Evolutionary conservation across 2,888 invertebrate species (phyloP).

Genomic region (Brachypterus glaber): DNA sequence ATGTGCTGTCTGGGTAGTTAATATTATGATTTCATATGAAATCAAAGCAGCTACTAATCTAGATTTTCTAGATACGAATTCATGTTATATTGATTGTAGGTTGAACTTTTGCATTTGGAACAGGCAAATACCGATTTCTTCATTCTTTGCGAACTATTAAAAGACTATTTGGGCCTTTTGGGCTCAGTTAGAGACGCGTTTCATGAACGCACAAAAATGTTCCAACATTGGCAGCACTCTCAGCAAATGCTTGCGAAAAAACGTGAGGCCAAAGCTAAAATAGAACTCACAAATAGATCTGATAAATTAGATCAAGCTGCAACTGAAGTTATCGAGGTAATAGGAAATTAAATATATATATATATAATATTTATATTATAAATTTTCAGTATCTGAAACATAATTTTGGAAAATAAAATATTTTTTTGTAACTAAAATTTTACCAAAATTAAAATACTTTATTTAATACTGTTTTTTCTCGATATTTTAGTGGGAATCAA

Average conservation of each 20-base stretch:
- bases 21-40: too few relatives aligned
- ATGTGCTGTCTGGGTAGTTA: too few relatives aligned
- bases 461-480: not conserved
- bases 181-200: conserved; percentile 79
- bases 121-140: conserved; percentile 94
- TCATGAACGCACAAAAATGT: conserved; percentile 70
- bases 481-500: conserved; percentile 84
- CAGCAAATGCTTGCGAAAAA: conserved; percentile 90
- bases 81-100: conserved; percentile 41
- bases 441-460: not conserved
- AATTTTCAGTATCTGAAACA: conserved; percentile 1
- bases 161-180: conserved; percentile 88
- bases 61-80: too few relatives aligned
- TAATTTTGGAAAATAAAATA: not conserved
- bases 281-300: conserved; percentile 78
- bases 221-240: conserved; percentile 97
- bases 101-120: conserved; percentile 78
- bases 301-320: conserved; percentile 85
- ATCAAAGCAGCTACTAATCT: too few relatives aligned
- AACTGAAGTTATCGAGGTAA: conserved; percentile 86
- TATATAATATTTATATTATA: conserved; percentile 6
- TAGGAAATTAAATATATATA: not conserved
- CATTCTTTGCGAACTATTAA: conserved; percentile 85
- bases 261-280: conserved; percentile 85
- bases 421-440: not conserved